Evolutionary conservation across 1,140 invertebrate genomes (phyloP), one percentile per base, ranked within the genome.

Genomic region (Zaprionus inermis): DNA sequence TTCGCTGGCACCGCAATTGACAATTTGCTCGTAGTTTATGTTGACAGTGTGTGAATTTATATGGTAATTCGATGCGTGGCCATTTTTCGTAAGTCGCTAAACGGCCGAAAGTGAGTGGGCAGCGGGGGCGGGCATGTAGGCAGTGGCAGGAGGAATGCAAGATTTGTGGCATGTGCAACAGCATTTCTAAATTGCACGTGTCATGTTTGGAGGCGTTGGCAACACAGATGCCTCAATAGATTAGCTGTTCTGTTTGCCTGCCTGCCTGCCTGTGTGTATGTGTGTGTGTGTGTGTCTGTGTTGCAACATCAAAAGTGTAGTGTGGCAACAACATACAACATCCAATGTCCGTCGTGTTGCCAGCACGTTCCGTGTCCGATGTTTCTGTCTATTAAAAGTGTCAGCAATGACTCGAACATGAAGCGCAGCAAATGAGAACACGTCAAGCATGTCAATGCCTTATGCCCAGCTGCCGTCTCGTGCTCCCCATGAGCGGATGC

Each of bases 1-100:
- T 71, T 83, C 38, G 69, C 64, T 66, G 73, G 73, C 77, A 72
- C 83, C 83, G 67, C 84, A 88, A 89, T 89, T 89, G 83, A 80
- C 83, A 88, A 88, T 89, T 88, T 89, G 83, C 76, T 68, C 56
- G 76, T 88, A 80, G 82, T 88, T 88, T 88, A 88, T 88, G 84
- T 82, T 79, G 80, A 83, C 83, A 78, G 84, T 67, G 79, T 63
- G 83, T 59, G 77, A 88, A 89, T 88, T 88, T 88, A 88, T 88
- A 88, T 89, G 83, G 72, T 86, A 76, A 86, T 81, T 71, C 63
- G 71, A 60, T 68, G 66, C 67, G 65, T 51, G 63, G 65, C 73
- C 54, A 74, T 79, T 86, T 77, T 88, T 58, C 78, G 36, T 46
- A 73, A 76, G 79, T 60, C 67, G 69, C 79, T 78, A 84, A 81